These are phyloP conservation scores for Aphidius gifuensis DNA, from an alignment of 1,140 invertebrate genomes.

Conservation along the genomic window DNA sequence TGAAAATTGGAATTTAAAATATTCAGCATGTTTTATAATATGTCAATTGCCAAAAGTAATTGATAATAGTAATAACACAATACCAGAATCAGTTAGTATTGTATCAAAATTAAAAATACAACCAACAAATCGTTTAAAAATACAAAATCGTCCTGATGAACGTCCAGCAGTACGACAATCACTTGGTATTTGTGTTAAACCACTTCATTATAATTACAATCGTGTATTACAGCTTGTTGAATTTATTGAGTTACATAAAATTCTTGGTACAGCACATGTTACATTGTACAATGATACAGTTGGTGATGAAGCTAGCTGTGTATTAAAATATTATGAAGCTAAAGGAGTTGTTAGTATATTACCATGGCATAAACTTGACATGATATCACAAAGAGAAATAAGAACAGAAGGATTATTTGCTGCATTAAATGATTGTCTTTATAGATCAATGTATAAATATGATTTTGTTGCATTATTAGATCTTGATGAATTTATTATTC, in stretches of 20 bases:
- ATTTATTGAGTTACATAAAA: slow-evolving; percentile 85
- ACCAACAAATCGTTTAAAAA: slow-evolving; percentile 63
- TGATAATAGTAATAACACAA: slow-evolving; percentile 34
- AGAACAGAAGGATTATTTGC: slow-evolving; percentile 89
- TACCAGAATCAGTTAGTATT: slow-evolving; percentile 65
- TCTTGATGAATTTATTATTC: slow-evolving; percentile 88
- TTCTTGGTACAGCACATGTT: slow-evolving; percentile 85
- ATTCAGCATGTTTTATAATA: slow-evolving; percentile 85
- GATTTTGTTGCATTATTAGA: slow-evolving; percentile 83
- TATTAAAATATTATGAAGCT: slow-evolving; percentile 69
- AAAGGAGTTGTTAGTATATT: slow-evolving; percentile 73
- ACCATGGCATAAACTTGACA: slow-evolving; percentile 82
- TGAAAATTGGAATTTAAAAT: slow-evolving; percentile 93
- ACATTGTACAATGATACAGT: slow-evolving; percentile 91
- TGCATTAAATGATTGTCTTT: slow-evolving; percentile 90
- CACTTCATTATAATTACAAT: slow-evolving; percentile 87
- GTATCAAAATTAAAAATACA: slow-evolving; percentile 57
- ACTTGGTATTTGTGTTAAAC: slow-evolving; percentile 89
- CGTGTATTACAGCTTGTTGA: slow-evolving; percentile 80
- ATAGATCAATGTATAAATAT: slow-evolving; percentile 80
- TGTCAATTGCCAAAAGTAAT: slow-evolving; percentile 66
- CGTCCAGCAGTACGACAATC: slow-evolving; percentile 48
- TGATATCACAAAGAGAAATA: slow-evolving; percentile 86
- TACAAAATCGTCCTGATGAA: slow-evolving; percentile 55
- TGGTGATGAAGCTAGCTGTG: slow-evolving; percentile 71